Evolutionary conservation across 2,888 invertebrate genomes (phyloP).

Genomic region (Metalampra italica): DNA sequence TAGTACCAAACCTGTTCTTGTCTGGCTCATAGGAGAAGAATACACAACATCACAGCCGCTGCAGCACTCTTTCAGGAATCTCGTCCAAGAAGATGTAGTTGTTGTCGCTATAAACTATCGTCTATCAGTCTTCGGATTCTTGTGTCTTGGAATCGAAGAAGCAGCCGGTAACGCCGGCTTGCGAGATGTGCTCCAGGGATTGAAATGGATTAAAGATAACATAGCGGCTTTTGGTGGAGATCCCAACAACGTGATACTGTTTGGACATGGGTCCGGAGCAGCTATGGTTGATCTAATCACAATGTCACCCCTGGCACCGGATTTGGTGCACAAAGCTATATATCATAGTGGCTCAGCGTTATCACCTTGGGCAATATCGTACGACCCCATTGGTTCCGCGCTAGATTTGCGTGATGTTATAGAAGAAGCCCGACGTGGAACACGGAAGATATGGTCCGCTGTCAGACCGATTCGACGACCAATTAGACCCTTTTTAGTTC

Average conservation of each 20-base stretch:
- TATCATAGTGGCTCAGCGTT: constrained; percentile 58
- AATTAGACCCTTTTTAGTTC: no score
- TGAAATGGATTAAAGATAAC: constrained; percentile 86
- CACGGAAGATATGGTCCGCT: no score
- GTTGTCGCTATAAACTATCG: constrained; percentile 83
- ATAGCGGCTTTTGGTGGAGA: constrained; percentile 87
- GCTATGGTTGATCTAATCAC: constrained; percentile 70
- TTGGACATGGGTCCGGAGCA: constrained; percentile 91
- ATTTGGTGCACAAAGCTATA: constrained; percentile 57
- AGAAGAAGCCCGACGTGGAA: no score
- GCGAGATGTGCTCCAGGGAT: constrained; percentile 88
- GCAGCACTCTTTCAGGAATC: constrained; percentile 69
- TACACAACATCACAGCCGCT: constrained; percentile 36
- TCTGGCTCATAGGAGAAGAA: constrained; percentile 60
- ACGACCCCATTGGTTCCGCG: constrained; percentile 54
- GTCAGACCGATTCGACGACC: no score
- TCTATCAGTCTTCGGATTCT: constrained; percentile 86
- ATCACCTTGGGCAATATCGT: constrained; percentile 64
- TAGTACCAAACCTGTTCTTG: constrained; percentile 51
- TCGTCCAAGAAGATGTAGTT: constrained; percentile 81
- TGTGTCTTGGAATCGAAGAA: constrained; percentile 77
- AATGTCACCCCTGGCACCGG: constrained; percentile 40
- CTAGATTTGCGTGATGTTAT: no score
- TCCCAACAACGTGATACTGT: constrained; percentile 84
- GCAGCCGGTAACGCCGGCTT: constrained; percentile 91